Percentiles rank a stretch among this genome's conserved stretches.
These are phyloP conservation scores for Fragum sueziense DNA, from an alignment of 2,888 invertebrate species.

Conservation along the genomic window DNA sequence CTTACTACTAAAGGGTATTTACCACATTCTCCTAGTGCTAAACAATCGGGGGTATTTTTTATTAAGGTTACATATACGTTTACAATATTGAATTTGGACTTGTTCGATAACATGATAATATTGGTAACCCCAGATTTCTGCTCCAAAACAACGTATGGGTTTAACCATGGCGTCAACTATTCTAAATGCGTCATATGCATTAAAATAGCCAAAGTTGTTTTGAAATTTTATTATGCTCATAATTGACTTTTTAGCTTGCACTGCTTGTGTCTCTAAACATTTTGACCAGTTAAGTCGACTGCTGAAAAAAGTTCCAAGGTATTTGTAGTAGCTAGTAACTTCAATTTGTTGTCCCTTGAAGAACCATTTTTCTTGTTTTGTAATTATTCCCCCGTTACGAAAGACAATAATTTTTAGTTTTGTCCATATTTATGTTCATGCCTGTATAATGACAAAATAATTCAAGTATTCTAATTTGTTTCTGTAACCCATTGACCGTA, in stretches of 20 bases:
- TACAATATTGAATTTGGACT: too few relatives aligned
- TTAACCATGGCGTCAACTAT: too few relatives aligned
- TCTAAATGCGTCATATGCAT: too few relatives aligned
- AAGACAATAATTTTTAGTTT: not conserved
- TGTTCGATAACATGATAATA: too few relatives aligned
- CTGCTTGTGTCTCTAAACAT: not conserved
- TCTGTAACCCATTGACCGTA: not conserved
- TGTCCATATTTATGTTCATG: conserved; percentile 1
- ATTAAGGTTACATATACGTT: too few relatives aligned
- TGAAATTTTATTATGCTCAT: too few relatives aligned
- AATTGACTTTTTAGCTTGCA: not conserved
- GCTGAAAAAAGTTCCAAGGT: not conserved
- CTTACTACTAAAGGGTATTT: too few relatives aligned
- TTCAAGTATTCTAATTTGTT: not conserved
- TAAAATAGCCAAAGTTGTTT: too few relatives aligned
- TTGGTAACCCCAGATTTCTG: too few relatives aligned
- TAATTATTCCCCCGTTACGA: not conserved
- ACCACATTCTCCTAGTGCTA: too few relatives aligned
- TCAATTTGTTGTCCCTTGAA: not conserved
- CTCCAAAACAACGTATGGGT: too few relatives aligned
- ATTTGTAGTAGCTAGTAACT: not conserved
- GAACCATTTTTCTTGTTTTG: not conserved
- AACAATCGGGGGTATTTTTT: too few relatives aligned
- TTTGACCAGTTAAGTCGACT: not conserved
- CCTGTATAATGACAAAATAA: not conserved